Base-by-base conservation (phyloP, 2,888 invertebrate species). In the Rotaria magnacalcarata region DNA sequence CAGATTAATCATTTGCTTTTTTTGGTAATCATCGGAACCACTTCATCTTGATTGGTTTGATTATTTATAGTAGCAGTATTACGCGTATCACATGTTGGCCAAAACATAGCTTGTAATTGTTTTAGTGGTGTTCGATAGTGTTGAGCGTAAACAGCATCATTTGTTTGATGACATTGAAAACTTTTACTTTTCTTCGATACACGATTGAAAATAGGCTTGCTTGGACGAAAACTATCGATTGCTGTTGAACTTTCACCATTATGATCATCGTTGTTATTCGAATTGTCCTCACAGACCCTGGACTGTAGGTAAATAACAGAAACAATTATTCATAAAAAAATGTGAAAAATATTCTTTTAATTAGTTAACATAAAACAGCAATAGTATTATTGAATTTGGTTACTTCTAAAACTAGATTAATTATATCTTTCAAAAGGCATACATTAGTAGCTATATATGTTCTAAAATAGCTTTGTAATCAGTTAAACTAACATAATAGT, bases 91-190 rank as follows among this genome's bases (percentile, higher is more conserved):
- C 67, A 19, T 34, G 19, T 14, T 6, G 67, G 67, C 67, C 67
- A 41, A 41, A 80, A 47, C 6, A 80, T 80, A 19, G 47, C 80
- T 80, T 80, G 80, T 41, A 80, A 41, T 24, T 80, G 80, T 80
- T n/a, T 21, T n/a, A 47, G 14, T n/a, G 80, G 16, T 27, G 67
- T 67, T 67, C 67, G 67, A 67, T 34, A 16, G 3, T 34, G 67
- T 67, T 34, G 34, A 67, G 34, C 19, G 34, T 67, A 34, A 19
- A 67, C 19, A 41, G 67, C 19, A 80, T 47, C 80, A 24, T 47
- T 47, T 7, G 80, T 80, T 80, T 80, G 80, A 80, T 47, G 47
- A 80, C 47, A 47, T 80, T 34, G 80, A n/a, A 80, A 14, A 19
- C 3, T 24, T 24, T 47, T 47, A 19, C 14, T 41, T 67, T 67